Evolutionary conservation across 2,888 invertebrate genomes (phyloP), one percentile per base, ranked within the genome.

Genomic region (Alviniconcha strummeri): DNA sequence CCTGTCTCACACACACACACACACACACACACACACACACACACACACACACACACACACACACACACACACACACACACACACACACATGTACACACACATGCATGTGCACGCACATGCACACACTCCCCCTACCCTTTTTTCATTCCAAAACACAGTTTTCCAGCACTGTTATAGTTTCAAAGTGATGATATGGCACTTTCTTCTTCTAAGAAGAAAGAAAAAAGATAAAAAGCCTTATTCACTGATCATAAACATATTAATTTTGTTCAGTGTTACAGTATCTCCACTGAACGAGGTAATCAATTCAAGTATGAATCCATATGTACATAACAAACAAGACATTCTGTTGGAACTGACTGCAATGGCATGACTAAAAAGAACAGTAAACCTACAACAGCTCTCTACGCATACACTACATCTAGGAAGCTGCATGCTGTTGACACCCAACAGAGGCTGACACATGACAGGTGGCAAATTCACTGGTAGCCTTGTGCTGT

Each of bases 51-150:
- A 76, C 52, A n/a, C 56, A 74, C 54, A 54, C 74, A 74, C 54
- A 74, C 74, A 74, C 74, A 74, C 74, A 74, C 54, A 74, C 74
- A 54, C 54, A 74, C 54, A 74, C 74, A 74, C 9, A 74, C 74
- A 54, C 74, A 74, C 15, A 54, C 74, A 74, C 74, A 74, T 69
- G 15, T 69, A 7, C 74, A 74, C 74, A 74, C 74, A 74, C 74
- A 54, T 54, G 54, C 52, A 74, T 54, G 54, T 5, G 8, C 56
- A 56, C 56, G 54, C n/a, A 56, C 76, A 76, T 56, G 54, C 76
- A 56, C n/a, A 54, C 74, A 54, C 74, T 15, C 54, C 15, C 74
- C 4, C 52, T 19, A 71, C 71, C n/a, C 71, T 19, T 19, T 36
- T 36, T 36, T 36, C 13, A 71, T 19, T 19, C n/a, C 15, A 17